Conservation (phyloP, 2,797 vertebrate genomes). For the Tolypeutes matacus region DNA sequence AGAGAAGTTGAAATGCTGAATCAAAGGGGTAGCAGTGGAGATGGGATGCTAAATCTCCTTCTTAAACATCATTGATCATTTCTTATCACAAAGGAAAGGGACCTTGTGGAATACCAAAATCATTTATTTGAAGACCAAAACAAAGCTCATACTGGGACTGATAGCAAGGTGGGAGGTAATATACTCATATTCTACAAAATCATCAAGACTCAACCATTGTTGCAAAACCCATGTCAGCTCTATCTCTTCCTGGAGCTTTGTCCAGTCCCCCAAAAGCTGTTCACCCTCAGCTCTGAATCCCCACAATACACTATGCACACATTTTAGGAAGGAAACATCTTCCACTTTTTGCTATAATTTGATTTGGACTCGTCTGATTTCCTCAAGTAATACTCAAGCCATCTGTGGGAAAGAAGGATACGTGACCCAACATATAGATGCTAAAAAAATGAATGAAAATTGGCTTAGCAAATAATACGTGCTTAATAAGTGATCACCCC, state of each 20-base stretch:
- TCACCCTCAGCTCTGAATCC: background rate
- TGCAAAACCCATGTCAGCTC: background rate
- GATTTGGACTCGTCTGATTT: background rate
- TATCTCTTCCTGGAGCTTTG: background rate
- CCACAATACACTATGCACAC: background rate
- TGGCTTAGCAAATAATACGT: background rate
- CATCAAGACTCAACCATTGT: background rate
- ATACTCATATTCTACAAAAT: background rate
- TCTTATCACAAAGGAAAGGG: background rate
- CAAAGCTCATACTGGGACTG: background rate
- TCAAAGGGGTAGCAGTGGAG: fast-evolving
- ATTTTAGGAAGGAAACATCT: background rate
- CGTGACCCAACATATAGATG: background rate
- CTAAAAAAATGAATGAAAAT: background rate
- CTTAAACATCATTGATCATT: too few species aligned
- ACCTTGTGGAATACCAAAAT: background rate
- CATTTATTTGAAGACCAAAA: background rate
- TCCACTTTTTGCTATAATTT: background rate
- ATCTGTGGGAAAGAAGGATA: background rate
- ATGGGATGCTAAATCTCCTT: fast-evolving
- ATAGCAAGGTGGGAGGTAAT: background rate
- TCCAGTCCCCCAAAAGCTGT: fast-evolving
- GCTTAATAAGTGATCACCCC: background rate
- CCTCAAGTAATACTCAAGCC: background rate
- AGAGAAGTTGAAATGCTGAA: background rate